Evolutionary conservation across 2,888 invertebrate genomes (phyloP).

Genomic region (Macrosoma leucophasiata): DNA sequence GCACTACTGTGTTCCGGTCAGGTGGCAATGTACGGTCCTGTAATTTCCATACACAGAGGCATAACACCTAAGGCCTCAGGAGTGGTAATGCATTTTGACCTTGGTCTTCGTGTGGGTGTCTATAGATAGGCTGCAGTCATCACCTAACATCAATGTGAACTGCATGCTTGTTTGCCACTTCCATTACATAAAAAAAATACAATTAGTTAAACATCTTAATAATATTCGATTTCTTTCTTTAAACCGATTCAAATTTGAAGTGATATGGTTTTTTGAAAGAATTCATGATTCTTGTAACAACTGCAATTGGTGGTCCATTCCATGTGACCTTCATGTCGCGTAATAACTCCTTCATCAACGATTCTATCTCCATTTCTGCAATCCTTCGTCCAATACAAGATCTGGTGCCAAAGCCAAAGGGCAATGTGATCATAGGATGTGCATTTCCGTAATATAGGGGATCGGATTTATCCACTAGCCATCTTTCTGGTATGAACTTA

Average conservation of each 20-base stretch:
- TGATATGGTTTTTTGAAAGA: slow-evolving; percentile 45
- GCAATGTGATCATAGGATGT: slow-evolving; percentile 77
- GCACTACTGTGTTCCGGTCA: no score
- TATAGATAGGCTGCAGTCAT: no score
- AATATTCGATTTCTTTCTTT: no score
- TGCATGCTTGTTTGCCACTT: no score
- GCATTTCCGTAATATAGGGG: slow-evolving; percentile 60
- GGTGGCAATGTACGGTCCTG: no score
- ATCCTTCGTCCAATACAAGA: slow-evolving; percentile 82
- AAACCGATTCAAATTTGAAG: slow-evolving; percentile 40
- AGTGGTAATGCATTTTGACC: no score
- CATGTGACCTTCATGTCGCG: slow-evolving; percentile 44
- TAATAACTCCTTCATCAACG: slow-evolving; percentile 54
- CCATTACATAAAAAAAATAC: no score
- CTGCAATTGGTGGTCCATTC: slow-evolving; percentile 54
- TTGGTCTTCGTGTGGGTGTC: no score
- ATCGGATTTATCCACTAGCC: slow-evolving; percentile 75
- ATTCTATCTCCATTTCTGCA: slow-evolving; percentile 82
- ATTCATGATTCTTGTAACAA: slow-evolving; percentile 43
- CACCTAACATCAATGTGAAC: no score
- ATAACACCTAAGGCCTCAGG: no score
- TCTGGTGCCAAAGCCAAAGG: slow-evolving; percentile 82
- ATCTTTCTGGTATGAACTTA: slow-evolving; percentile 80
- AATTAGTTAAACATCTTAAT: no score
- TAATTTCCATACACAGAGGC: no score